phyloP scores from a whole-genome alignment of 2,113 vertebrate genomes.

The Pedetes capensis region DNA sequence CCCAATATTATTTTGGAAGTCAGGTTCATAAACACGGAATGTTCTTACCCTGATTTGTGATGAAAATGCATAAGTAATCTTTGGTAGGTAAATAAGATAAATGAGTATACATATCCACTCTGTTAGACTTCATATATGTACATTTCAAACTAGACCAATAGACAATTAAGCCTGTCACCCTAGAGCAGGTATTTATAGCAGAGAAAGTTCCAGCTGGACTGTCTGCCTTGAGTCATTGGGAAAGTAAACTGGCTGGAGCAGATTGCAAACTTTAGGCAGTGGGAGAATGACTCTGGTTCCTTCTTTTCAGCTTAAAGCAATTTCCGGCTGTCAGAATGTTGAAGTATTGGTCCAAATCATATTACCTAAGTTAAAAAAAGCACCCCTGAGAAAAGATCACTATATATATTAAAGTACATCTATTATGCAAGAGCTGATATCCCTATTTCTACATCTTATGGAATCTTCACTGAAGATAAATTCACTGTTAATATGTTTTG shows the following conservation, averaged over 20 bases:
- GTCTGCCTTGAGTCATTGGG: not conserved
- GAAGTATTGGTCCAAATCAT: slow-evolving; percentile 60
- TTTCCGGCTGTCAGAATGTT: slow-evolving; percentile 42
- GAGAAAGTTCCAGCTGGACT: not conserved
- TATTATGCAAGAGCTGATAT: slow-evolving; percentile 26
- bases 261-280: not conserved
- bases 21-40: not conserved
- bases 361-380: slow-evolving; percentile 59
- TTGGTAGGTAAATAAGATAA: not conserved
- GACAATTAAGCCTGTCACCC: not conserved
- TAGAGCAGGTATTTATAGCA: not conserved
- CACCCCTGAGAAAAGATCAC: slow-evolving; percentile 31
- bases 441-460: slow-evolving; percentile 14
- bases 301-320: slow-evolving; percentile 46
- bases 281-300: not conserved
- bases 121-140: not conserved
- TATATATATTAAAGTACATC: slow-evolving; percentile 3
- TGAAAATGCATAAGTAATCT: not conserved
- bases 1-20: not conserved
- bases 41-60: not conserved
- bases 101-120: not conserved
- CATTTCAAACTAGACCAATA: slow-evolving; percentile 16
- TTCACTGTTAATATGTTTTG: not conserved
- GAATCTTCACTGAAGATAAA: slow-evolving; percentile 12
- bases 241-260: not conserved